Base-by-base conservation (phyloP, 2,888 invertebrate genomes). In the Halictus quadricinctus region DNA sequence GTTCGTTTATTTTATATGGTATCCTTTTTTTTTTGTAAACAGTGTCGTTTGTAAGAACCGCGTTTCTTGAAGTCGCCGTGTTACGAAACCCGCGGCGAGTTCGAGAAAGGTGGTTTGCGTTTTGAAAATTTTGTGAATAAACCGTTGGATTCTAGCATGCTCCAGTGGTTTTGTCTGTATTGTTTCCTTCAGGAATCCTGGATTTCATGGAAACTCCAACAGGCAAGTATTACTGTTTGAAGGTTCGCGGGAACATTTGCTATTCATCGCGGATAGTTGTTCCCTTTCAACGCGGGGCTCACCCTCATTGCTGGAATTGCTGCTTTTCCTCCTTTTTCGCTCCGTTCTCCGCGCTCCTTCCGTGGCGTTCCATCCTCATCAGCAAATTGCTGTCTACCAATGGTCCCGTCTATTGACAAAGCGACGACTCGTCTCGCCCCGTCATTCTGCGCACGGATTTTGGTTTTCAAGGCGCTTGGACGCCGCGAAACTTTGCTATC, bases 331-430 rank as follows among this genome's bases (percentile, higher is more conserved):
- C 73, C 83, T 25, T 74, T 72, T 72, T 58, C 29, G 12, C 48
- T 18, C 58, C 21, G 80, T 85, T 80, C 82, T 85, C 43, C 8
- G 43, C 72, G 29, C 29, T 29, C 29, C 29, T 29, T 29, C 29
- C 29, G 29, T 29, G 25, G 76, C 69, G 60, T 77, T 72, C 75
- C 84, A 64, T 69, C 25, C 72, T 85, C 86, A 87, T 87, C 86
- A 82, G 82, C 80, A 82, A 80, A 85, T 87, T 85, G 85, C 85
- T 73, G 74, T 82, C 79, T 77, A 46, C 69, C 80, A 46, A 80
- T 79, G 36, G 70, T 66, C 73, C 73, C 41, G 8, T 74, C 29
- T 60, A 72, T 25, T 58, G 41, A 29, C 64, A 25, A 72, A 75
- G 25, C 48, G 54, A 29, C 60, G 29, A 18, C 50, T 36, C 25